phyloP scores from a whole-genome alignment of 2,113 vertebrate genomes.

The Cyanoderma ruficeps region DNA sequence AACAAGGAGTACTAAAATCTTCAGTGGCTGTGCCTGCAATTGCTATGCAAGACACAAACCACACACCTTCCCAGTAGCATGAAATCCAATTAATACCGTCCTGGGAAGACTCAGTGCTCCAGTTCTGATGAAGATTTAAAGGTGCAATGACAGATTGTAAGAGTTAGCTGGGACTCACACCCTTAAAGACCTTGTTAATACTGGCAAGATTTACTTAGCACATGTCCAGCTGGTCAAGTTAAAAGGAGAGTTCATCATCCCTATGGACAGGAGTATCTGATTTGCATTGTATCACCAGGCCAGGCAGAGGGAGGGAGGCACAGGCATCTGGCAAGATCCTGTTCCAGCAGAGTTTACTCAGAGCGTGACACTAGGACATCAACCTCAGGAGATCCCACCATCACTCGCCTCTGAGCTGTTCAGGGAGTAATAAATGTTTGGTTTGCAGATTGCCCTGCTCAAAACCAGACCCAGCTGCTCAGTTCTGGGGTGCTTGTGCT shows the following conservation, averaged over 20 bases:
- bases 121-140: slow-evolving; percentile 36
- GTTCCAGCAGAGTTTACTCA: background rate
- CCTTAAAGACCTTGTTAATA: slow-evolving; percentile 13
- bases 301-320: background rate
- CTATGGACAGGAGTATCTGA: background rate
- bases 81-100: slow-evolving; percentile 42
- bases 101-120: background rate
- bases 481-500: background rate
- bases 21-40: background rate
- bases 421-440: background rate
- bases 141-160: background rate
- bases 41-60: slow-evolving; percentile 31
- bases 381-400: background rate
- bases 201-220: background rate
- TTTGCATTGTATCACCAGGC: background rate
- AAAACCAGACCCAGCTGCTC: background rate
- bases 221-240: background rate
- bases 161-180: background rate
- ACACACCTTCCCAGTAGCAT: slow-evolving; percentile 9
- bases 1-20: background rate
- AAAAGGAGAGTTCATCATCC: background rate
- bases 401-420: background rate
- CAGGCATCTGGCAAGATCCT: background rate
- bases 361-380: background rate
- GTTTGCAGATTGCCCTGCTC: background rate